Base-by-base conservation (phyloP, 2,797 vertebrate genomes). In the Galagoides demidoff region DNA sequence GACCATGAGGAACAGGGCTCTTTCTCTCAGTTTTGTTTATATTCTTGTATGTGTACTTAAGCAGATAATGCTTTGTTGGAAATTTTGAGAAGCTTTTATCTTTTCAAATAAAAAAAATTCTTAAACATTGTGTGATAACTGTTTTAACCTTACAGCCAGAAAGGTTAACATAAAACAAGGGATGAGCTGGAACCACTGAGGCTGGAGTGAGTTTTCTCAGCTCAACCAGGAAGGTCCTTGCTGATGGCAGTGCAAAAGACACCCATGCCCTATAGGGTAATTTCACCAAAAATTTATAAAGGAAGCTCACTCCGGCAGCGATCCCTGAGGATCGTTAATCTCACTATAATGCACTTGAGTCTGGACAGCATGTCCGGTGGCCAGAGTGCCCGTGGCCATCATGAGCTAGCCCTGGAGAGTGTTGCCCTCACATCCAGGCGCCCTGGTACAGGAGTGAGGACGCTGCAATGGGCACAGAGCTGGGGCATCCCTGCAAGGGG, bases 391-490 rank as follows among this genome's bases (percentile, higher is more conserved):
- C 61, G 85, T 11, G 34, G 14, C 34, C 89, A 1, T 85, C 94
- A 7, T 55, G 92, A 74, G 68, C 66, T 61, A 73, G 88, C 43
- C 1, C 43, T 86, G 95, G 87, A 92, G 27, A 37, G 68, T 95
- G n/a, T 1, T 55, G 76, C 27, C 92, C 93, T 93, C 74, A 27
- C 16, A 94, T 85, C 89, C 74, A 29, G 12, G 55, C 59, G 71
- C 94, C 87, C 49, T 74, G 57, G 11, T 93, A 5, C n/a, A 89
- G 88, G 87, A 55, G 70, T 8, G 13, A 27, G 63, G 95, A 88
- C 19, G 25, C 12, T 37, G 78, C 93, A 85, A 95, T 22, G 95
- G 85, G 85, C 94, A 85, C 81, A 92, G 92, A 90, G 17, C 22
- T 0, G 0, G 93, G 52, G 88, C 81, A 61, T 63, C 61, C 49